Percentiles rank a stretch among this genome's conserved stretches.
Evolutionary conservation across 2,113 vertebrate species (phyloP).

Genomic region (Pseudopipra pipra): DNA sequence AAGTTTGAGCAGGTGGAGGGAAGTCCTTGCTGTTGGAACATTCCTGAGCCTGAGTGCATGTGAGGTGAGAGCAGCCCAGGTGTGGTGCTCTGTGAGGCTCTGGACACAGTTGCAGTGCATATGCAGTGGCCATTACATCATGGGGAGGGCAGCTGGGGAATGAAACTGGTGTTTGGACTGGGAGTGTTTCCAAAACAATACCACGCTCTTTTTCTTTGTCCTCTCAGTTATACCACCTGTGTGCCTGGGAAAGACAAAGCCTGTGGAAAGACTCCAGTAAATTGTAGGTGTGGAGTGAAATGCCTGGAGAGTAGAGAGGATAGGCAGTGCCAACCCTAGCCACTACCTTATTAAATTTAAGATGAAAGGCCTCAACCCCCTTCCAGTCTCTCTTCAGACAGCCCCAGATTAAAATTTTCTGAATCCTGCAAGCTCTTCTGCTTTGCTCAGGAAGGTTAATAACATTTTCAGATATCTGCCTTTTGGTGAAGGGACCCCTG

Average conservation of each 20-base stretch:
- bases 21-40: neutral
- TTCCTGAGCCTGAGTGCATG: neutral
- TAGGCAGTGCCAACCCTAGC: slow-evolving; percentile 46
- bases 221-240: slow-evolving; percentile 29
- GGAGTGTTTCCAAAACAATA: slow-evolving; percentile 35
- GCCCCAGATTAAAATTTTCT: neutral
- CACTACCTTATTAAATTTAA: slow-evolving; percentile 51
- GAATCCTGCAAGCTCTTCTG: neutral
- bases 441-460: neutral
- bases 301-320: slow-evolving; percentile 54
- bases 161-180: neutral
- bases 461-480: neutral
- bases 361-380: slow-evolving; percentile 43
- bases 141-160: slow-evolving; percentile 26
- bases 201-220: neutral
- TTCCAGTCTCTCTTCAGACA: slow-evolving; percentile 23
- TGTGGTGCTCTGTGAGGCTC: neutral
- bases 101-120: fast-evolving
- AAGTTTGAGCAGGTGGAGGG: slow-evolving; percentile 24
- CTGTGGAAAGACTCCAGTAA: slow-evolving; percentile 39
- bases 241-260: slow-evolving; percentile 41
- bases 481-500: neutral
- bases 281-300: slow-evolving; percentile 64
- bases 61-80: neutral
- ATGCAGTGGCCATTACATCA: neutral